A percentile compares a stretch with the other conserved stretches of the same genome.
These are phyloP conservation scores for Platysternon megacephalum DNA, from an alignment of 2,113 vertebrate genomes.

Conservation along the genomic window DNA sequence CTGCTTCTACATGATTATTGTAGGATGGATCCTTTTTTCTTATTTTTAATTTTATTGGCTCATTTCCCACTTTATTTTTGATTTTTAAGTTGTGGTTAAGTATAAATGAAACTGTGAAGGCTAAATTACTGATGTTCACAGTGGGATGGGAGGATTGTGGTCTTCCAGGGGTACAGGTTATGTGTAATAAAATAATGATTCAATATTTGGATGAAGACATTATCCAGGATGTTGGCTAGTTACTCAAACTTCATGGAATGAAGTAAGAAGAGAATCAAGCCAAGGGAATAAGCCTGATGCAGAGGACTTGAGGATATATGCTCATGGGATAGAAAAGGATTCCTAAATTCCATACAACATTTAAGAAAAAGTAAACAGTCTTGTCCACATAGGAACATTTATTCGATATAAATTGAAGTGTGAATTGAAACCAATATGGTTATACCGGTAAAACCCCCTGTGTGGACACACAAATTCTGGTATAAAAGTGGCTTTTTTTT, in stretches of 20 bases:
- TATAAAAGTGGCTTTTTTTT: background rate
- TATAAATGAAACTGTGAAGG: background rate
- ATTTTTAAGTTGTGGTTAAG: background rate
- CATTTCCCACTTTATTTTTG: fast-evolving
- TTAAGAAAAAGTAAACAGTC: background rate
- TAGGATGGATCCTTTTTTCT: background rate
- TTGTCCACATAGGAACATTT: background rate
- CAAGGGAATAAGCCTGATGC: fast-evolving
- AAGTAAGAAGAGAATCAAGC: background rate
- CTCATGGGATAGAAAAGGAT: background rate
- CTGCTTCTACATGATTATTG: background rate
- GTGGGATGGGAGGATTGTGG: fast-evolving
- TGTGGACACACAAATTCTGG: background rate
- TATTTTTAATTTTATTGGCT: background rate
- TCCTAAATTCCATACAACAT: background rate
- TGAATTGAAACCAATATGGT: background rate
- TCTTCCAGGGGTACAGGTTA: background rate
- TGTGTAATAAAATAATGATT: background rate
- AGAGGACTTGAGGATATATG: background rate
- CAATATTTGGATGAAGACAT: background rate
- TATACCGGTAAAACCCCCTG: background rate
- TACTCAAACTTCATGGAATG: background rate
- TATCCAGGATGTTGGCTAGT: background rate
- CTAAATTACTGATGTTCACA: background rate
- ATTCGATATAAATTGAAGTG: background rate